These are phyloP conservation scores for Diplosoma virens DNA, from an alignment of 23 tunicate genomes.

Conservation along the genomic window DNA sequence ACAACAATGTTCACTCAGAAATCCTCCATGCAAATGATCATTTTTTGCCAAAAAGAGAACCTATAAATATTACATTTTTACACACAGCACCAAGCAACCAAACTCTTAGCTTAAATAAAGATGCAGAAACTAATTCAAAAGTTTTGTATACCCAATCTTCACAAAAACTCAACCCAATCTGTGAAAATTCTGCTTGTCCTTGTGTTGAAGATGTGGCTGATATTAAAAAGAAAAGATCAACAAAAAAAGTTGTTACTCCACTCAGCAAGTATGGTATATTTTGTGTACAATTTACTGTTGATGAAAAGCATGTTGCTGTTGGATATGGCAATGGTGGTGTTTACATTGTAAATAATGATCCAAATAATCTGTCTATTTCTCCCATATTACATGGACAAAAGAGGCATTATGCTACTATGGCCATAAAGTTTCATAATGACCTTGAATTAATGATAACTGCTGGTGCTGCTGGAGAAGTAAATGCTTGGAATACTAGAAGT, in stretches of 20 bases:
- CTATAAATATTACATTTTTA: too few species aligned
- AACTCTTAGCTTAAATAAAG: too few species aligned
- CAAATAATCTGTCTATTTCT: neutral
- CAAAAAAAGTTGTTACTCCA: constrained; percentile 19
- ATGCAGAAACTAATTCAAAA: too few species aligned
- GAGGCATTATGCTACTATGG: constrained; percentile 53
- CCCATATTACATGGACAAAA: constrained; percentile 46
- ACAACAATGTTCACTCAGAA: too few species aligned
- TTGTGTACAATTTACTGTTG: constrained; percentile 37
- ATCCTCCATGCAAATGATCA: too few species aligned
- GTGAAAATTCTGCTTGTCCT: too few species aligned
- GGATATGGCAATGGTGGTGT: constrained; percentile 89
- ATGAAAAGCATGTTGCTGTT: constrained; percentile 60
- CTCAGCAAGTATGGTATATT: constrained; percentile 64
- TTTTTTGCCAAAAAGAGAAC: too few species aligned
- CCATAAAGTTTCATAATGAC: constrained; percentile 28
- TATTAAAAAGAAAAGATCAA: neutral
- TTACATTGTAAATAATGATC: neutral
- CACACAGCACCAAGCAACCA: too few species aligned
- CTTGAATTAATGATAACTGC: constrained; percentile 25
- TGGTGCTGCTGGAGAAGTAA: constrained; percentile 51
- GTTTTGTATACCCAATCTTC: too few species aligned
- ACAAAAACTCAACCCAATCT: too few species aligned
- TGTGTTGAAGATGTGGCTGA: too few species aligned
- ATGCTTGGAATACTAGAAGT: constrained; percentile 30